Base-by-base conservation (phyloP, 2,113 vertebrate genomes). In the Ceratotherium simum region DNA sequence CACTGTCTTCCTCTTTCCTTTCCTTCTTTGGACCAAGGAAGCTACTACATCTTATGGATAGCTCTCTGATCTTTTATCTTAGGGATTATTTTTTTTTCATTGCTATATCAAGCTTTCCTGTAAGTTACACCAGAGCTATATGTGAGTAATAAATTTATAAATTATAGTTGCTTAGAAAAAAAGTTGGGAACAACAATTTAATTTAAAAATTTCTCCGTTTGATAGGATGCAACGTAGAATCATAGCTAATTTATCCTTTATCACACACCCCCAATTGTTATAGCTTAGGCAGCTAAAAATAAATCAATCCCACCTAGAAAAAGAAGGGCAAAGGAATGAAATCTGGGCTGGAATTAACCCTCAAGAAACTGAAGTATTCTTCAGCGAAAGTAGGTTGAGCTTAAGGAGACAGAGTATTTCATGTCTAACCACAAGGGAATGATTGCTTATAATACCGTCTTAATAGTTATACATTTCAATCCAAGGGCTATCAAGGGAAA, bases 131-230 rank as follows among this genome's bases (percentile, higher is more conserved):
- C 56, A 48, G 78, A n/a, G 64, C 42, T 95, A 20, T 90, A n/a
- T 91, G 36, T 72, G 16, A 67, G 85, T 79, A 64, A 82, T 88
- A 94, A 64, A 97, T 89, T 60, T 62, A 78, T 69, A 83, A 95
- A 98, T 91, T 80, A 97, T 13, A 65, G 25, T 85, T 88, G 85
- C 36, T 90, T 95, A 91, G 89, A 31, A 95, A 96, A 56, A 69
- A 67, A 85, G 27, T 76, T 65, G 42, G 29, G 36, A 96, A 48
- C 60, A 90, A 88, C 1, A 94, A 31, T 17, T 48, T 2, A 54
- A 13, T 14, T 80, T 78, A 70, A 94, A 97, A 14, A 33, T 5
- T 2, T 56, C 25, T 58, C 13, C 75, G 75, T 64, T 79, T 42
- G 39, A 75, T 36, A 86, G 18, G 54, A 64, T 25, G 1, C 13